Evolutionary conservation across 2,113 vertebrate species (phyloP).

Genomic region (Dicrurus megarhynchus): DNA sequence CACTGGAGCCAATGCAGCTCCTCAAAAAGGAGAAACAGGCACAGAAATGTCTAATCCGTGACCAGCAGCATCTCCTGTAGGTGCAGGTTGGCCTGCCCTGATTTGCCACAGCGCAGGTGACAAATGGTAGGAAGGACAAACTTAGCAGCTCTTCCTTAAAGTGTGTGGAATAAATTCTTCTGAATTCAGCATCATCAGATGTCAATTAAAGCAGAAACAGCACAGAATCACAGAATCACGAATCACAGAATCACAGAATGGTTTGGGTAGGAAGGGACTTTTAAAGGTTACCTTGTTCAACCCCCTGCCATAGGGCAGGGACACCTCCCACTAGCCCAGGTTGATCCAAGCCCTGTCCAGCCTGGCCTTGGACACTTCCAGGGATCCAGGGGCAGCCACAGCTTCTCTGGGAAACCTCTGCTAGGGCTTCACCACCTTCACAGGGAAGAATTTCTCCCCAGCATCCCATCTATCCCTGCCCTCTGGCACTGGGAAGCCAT

Average conservation of each 20-base stretch:
- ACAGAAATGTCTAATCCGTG: background rate
- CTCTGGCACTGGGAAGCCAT: background rate
- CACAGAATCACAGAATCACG: too few relatives aligned
- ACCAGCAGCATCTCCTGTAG: background rate
- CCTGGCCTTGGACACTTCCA: background rate
- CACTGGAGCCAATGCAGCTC: background rate
- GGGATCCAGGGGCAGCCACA: background rate
- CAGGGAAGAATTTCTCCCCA: accelerated
- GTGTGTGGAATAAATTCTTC: background rate
- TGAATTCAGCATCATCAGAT: background rate
- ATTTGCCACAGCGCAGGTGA: background rate
- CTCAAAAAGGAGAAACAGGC: background rate
- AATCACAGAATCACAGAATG: background rate
- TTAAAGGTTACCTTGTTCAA: background rate
- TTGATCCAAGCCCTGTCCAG: accelerated
- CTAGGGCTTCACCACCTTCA: background rate
- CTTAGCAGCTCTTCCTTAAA: background rate
- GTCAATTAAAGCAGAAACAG: background rate
- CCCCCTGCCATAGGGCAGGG: background rate
- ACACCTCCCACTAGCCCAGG: accelerated
- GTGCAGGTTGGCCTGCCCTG: background rate
- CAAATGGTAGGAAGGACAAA: background rate
- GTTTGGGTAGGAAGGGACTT: background rate
- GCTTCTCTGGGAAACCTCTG: accelerated
- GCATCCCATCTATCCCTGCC: background rate